phyloP scores from a whole-genome alignment of 2,113 vertebrate genomes.

The Scartelaos histophorus region DNA sequence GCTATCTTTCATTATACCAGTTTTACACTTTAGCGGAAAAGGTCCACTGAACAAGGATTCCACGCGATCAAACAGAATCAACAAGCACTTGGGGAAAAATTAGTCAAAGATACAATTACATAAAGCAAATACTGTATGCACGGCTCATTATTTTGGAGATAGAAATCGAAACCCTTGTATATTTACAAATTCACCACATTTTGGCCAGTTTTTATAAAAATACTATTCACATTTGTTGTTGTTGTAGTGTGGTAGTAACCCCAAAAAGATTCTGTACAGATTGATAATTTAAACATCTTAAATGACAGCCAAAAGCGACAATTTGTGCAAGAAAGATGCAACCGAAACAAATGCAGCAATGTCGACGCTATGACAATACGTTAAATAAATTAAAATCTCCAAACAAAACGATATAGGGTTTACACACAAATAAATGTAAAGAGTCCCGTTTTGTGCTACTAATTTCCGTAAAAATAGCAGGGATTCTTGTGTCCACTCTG shows the following conservation, averaged over 20 bases:
- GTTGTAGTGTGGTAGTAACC: slow-evolving; percentile 82
- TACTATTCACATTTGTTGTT: slow-evolving; percentile 99
- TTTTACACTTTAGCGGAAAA: slow-evolving; percentile 27
- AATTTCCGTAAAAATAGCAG: slow-evolving; percentile 41
- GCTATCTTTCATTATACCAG: slow-evolving; percentile 1
- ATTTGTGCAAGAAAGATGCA: slow-evolving; percentile 60
- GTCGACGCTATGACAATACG: slow-evolving; percentile 7
- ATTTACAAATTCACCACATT: slow-evolving; percentile 89
- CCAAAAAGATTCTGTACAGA: slow-evolving; percentile 66
- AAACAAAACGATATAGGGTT: slow-evolving; percentile 14
- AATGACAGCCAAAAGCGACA: slow-evolving; percentile 20
- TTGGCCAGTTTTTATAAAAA: slow-evolving; percentile 94
- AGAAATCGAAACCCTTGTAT: slow-evolving; percentile 71
- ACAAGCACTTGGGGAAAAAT: slow-evolving; percentile 55
- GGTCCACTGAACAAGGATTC: slow-evolving; percentile 46
- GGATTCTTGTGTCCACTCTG: slow-evolving; percentile 8
- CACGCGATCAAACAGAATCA: slow-evolving; percentile 43
- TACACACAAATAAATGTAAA: slow-evolving; percentile 33
- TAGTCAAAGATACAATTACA: slow-evolving; percentile 59
- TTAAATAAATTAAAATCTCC: slow-evolving; percentile 36
- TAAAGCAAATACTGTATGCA: slow-evolving; percentile 59
- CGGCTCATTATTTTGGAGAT: slow-evolving; percentile 47
- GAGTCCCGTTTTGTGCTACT: slow-evolving; percentile 63
- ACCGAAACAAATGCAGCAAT: slow-evolving; percentile 20
- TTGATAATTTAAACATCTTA: slow-evolving; percentile 39